phyloP scores from a whole-genome alignment of 2,113 vertebrate genomes.

The Paedocypris sp. region DNA sequence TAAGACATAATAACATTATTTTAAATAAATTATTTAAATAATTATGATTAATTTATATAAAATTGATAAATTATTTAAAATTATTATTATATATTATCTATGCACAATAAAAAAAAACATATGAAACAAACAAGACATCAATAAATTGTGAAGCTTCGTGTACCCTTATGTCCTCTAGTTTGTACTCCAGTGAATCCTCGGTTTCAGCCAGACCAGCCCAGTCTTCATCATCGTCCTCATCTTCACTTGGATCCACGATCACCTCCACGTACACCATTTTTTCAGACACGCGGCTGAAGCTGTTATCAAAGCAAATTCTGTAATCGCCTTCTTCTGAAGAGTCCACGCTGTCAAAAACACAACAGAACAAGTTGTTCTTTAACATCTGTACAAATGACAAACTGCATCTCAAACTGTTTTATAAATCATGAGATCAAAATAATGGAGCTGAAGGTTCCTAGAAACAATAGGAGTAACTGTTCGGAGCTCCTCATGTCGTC shows the following conservation, averaged over 20 bases:
- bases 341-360: conserved; percentile 60
- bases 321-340: conserved; percentile 74
- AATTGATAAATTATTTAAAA: too few species aligned
- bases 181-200: conserved; percentile 62
- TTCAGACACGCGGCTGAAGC: conserved; percentile 74
- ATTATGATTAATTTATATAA: too few species aligned
- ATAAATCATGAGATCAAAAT: too few species aligned
- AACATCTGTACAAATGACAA: too few species aligned
- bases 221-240: conserved; percentile 32
- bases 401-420: too few species aligned
- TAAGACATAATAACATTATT: too few species aligned
- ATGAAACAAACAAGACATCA: not conserved
- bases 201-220: conserved; percentile 56
- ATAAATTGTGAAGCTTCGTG: too few species aligned
- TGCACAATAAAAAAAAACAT: not conserved
- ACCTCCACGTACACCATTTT: conserved; percentile 81
- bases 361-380: too few species aligned
- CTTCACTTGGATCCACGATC: conserved; percentile 52
- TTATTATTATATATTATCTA: not conserved
- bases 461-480: too few species aligned
- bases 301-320: conserved; percentile 84
- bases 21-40: too few species aligned
- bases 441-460: too few species aligned
- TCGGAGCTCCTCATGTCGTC: too few species aligned
- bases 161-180: conserved; percentile 54